phyloP scores from a whole-genome alignment of 2,888 invertebrate genomes.

The Drosophila maculinotata region DNA sequence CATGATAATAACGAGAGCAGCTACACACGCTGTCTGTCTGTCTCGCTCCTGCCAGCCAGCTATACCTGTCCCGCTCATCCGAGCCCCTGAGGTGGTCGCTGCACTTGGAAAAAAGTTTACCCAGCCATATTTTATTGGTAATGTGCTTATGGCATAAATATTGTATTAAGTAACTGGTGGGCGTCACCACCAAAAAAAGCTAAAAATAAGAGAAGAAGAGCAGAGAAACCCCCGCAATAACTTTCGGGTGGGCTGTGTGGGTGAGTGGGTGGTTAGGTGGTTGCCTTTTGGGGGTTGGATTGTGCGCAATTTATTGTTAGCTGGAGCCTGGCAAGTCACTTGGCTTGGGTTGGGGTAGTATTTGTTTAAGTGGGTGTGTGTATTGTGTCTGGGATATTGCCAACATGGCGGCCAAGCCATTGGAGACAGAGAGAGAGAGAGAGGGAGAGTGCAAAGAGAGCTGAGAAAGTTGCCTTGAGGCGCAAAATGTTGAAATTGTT shows the following conservation, averaged over 20 bases:
- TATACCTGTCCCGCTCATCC: slow-evolving; percentile 32
- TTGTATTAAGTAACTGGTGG: slow-evolving; percentile 82
- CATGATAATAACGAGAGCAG: slow-evolving; percentile 61
- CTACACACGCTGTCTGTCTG: slow-evolving; percentile 21
- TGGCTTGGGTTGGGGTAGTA: slow-evolving; percentile 36
- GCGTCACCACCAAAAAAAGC: slow-evolving; percentile 74
- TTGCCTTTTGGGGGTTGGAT: slow-evolving; percentile 71
- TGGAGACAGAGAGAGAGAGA: not conserved
- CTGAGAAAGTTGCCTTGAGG: slow-evolving; percentile 52
- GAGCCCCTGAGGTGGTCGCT: slow-evolving; percentile 26
- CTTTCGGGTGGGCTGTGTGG: slow-evolving; percentile 3
- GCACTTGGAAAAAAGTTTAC: slow-evolving; percentile 62
- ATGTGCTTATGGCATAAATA: slow-evolving; percentile 82
- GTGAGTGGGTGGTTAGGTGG: slow-evolving; percentile 20
- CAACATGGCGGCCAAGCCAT: slow-evolving; percentile 66
- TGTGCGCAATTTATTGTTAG: slow-evolving; percentile 79
- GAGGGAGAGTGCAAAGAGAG: not conserved
- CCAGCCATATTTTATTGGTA: slow-evolving; percentile 82
- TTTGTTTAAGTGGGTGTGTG: slow-evolving; percentile 52
- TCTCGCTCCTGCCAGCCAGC: slow-evolving; percentile 15
- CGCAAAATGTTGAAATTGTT: slow-evolving; percentile 78
- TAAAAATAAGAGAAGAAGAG: slow-evolving; percentile 6
- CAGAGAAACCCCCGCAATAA: slow-evolving; percentile 12
- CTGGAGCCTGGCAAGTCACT: slow-evolving; percentile 30
- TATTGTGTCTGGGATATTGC: slow-evolving; percentile 60